These are phyloP conservation scores for Caerostris darwini DNA, from an alignment of 1,140 invertebrate species.

Conservation along the genomic window DNA sequence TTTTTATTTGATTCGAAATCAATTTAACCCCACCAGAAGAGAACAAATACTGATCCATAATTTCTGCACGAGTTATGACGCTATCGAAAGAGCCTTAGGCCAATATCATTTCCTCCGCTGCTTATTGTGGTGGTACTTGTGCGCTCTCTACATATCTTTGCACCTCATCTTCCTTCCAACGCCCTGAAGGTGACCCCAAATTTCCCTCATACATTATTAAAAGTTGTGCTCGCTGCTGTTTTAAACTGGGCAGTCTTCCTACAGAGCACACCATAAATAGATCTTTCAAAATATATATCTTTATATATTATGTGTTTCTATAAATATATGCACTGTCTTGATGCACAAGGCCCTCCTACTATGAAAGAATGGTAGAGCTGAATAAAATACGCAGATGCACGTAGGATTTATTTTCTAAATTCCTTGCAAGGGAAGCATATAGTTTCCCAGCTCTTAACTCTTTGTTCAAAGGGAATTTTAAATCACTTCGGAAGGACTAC, in stretches of 20 bases:
- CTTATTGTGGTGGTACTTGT: neutral
- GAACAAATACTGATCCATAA: slow-evolving; percentile 29
- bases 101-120: neutral
- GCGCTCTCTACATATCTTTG: neutral
- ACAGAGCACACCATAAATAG: neutral
- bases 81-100: slow-evolving; percentile 7
- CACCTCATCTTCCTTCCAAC: neutral
- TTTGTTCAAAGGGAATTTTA: slow-evolving; percentile 13
- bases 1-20: slow-evolving; percentile 39
- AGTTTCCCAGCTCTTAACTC: slow-evolving; percentile 10
- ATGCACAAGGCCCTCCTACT: neutral
- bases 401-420: slow-evolving; percentile 39
- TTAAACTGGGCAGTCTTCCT: neutral
- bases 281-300: slow-evolving; percentile 2
- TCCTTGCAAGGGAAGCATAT: neutral
- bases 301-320: slow-evolving; percentile 2
- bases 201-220: slow-evolving; percentile 1
- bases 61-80: slow-evolving; percentile 1
- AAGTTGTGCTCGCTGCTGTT: neutral
- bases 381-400: slow-evolving; percentile 21
- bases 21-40: slow-evolving; percentile 11
- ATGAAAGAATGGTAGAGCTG: neutral
- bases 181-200: neutral
- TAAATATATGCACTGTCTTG: neutral
- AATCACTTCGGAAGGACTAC: neutral